These are phyloP conservation scores for Pteropus alecto DNA, from an alignment of 2,113 vertebrate species.

Conservation along the genomic window DNA sequence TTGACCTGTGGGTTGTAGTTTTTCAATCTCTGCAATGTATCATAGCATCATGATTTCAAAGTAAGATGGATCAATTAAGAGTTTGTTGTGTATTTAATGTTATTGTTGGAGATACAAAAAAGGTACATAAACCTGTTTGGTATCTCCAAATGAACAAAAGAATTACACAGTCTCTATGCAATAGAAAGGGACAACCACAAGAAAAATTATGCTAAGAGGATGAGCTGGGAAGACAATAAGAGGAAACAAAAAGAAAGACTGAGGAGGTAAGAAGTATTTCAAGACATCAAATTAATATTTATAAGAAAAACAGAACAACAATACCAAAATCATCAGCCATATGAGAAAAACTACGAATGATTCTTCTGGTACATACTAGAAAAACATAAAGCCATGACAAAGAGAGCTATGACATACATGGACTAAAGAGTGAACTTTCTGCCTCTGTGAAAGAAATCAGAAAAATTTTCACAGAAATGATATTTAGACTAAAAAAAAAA, in stretches of 20 bases:
- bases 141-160: background rate
- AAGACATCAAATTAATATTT: background rate
- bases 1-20: background rate
- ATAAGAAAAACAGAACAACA: background rate
- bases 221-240: background rate
- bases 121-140: background rate
- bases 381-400: background rate
- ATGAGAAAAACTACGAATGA: background rate
- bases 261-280: background rate
- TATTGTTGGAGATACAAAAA: background rate
- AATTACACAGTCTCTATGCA: background rate
- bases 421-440: background rate
- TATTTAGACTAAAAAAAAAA: background rate
- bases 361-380: background rate
- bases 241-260: background rate
- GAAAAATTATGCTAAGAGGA: background rate
- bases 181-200: background rate
- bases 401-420: background rate
- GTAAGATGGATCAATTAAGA: background rate
- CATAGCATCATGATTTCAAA: background rate
- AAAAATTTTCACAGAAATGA: background rate
- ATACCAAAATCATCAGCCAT: background rate
- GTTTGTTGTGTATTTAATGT: background rate
- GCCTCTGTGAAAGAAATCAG: background rate
- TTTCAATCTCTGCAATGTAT: background rate